These are phyloP conservation scores for Athalia rosae DNA, from an alignment of 2,888 invertebrate genomes.

Conservation along the genomic window DNA sequence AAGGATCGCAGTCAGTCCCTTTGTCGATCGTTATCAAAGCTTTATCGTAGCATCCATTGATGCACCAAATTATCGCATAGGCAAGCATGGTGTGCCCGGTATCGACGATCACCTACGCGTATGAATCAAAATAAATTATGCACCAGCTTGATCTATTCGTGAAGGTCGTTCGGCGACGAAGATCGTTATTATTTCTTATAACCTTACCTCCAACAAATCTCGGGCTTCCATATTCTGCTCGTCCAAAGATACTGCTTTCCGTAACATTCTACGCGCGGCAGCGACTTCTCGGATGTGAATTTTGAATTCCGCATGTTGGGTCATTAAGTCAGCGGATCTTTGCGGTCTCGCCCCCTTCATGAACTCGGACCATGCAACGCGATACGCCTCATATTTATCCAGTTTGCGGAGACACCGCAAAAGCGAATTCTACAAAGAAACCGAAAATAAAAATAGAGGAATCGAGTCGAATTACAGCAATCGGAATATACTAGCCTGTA, in stretches of 20 bases:
- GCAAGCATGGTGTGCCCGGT: conserved; percentile 53
- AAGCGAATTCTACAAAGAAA: conserved; percentile 53
- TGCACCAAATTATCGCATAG: conserved; percentile 56
- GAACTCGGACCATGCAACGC: conserved; percentile 54
- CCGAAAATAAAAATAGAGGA: background rate
- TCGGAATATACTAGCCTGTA: conserved; percentile 48
- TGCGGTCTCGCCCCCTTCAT: conserved; percentile 42
- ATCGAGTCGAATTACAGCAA: background rate
- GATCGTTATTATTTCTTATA: background rate
- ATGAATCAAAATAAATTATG: background rate
- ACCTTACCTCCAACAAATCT: conserved; percentile 54
- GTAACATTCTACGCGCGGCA: conserved; percentile 55
- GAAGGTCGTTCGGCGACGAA: background rate
- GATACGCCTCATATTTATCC: conserved; percentile 55
- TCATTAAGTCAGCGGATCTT: conserved; percentile 52
- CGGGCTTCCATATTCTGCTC: conserved; percentile 50
- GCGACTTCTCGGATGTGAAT: conserved; percentile 54
- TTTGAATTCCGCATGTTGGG: conserved; percentile 56
- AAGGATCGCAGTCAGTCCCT: conserved; percentile 58
- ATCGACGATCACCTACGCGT: conserved; percentile 51
- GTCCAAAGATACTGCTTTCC: conserved; percentile 54
- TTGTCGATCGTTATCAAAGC: conserved; percentile 56
- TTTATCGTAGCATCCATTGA: conserved; percentile 59
- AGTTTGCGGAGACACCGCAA: conserved; percentile 51
- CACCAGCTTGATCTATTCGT: background rate